A percentile compares a stretch with the other conserved stretches of the same genome.
Conservation (phyloP, 2,888 invertebrate genomes). For the Pandemis corylana region DNA sequence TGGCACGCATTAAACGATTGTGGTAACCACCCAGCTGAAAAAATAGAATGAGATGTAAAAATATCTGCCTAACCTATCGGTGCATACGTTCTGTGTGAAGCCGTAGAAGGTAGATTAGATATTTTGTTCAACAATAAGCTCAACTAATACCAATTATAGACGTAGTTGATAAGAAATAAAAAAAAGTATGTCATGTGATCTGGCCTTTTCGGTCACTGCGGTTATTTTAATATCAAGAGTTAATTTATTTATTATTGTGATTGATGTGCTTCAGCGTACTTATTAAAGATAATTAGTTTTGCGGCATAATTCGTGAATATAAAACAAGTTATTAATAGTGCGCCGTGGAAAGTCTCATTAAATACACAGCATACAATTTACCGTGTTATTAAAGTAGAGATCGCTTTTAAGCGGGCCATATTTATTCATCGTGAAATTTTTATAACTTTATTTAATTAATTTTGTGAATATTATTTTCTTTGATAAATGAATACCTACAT, state of each 20-base stretch:
- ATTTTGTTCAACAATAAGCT: too few relatives aligned
- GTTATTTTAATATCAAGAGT: neutral
- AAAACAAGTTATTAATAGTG: conserved; percentile 6
- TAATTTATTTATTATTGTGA: neutral
- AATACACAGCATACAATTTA: conserved; percentile 5
- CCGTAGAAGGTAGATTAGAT: too few relatives aligned
- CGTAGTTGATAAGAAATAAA: neutral
- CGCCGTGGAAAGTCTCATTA: conserved; percentile 10
- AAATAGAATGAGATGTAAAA: too few relatives aligned
- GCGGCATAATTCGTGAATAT: conserved; percentile 5
- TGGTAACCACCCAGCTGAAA: too few relatives aligned
- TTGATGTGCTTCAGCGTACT: neutral
- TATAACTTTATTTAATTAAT: neutral
- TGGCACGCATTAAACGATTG: too few relatives aligned
- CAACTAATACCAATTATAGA: neutral
- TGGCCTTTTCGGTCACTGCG: neutral
- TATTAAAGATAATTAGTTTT: conserved; percentile 5
- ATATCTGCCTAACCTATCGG: too few relatives aligned
- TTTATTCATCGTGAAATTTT: neutral
- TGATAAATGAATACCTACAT: neutral
- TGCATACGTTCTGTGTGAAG: too few relatives aligned
- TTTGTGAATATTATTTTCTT: neutral
- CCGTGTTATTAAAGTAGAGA: neutral
- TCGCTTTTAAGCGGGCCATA: neutral
- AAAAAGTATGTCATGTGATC: neutral